Percentiles rank a stretch among this genome's conserved stretches.
Conservation (phyloP, 2,888 invertebrate genomes). For the Plebejus melissa region DNA sequence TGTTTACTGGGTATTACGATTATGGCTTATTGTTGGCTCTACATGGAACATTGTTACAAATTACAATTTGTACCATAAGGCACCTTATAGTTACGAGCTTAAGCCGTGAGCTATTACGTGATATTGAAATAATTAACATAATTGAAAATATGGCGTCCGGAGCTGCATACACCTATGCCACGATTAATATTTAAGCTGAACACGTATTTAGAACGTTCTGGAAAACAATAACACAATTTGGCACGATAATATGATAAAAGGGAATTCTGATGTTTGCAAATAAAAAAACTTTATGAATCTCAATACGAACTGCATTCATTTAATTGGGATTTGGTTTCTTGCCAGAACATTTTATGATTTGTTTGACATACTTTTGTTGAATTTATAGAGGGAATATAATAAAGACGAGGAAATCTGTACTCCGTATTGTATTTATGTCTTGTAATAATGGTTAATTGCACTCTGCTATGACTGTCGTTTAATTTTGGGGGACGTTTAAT, state of each 20-base stretch:
- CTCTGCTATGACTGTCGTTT: neutral
- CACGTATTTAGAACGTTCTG: slow-evolving; percentile 2
- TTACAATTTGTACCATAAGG: neutral
- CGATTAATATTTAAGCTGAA: slow-evolving; percentile 2
- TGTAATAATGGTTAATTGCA: slow-evolving; percentile 8
- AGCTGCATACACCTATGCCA: slow-evolving; percentile 1
- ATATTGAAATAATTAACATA: slow-evolving; percentile 17
- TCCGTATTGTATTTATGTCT: slow-evolving; percentile 5
- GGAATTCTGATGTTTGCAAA: slow-evolving; percentile 1
- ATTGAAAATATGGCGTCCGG: slow-evolving; percentile 2
- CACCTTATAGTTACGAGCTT: neutral
- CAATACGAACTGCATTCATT: slow-evolving; percentile 23
- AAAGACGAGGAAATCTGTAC: neutral
- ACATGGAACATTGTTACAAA: neutral
- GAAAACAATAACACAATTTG: slow-evolving; percentile 13
- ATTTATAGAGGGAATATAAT: slow-evolving; percentile 12
- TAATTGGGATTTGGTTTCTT: slow-evolving; percentile 26
- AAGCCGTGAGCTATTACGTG: slow-evolving; percentile 11
- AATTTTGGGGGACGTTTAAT: neutral
- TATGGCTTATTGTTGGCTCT: neutral
- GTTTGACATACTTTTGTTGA: slow-evolving; percentile 24
- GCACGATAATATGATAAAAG: slow-evolving; percentile 4
- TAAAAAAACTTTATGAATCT: slow-evolving; percentile 22
- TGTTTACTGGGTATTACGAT: neutral
- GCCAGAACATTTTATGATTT: slow-evolving; percentile 26